Base-by-base conservation (phyloP, 2,888 invertebrate species). In the Hipparchia semele region DNA sequence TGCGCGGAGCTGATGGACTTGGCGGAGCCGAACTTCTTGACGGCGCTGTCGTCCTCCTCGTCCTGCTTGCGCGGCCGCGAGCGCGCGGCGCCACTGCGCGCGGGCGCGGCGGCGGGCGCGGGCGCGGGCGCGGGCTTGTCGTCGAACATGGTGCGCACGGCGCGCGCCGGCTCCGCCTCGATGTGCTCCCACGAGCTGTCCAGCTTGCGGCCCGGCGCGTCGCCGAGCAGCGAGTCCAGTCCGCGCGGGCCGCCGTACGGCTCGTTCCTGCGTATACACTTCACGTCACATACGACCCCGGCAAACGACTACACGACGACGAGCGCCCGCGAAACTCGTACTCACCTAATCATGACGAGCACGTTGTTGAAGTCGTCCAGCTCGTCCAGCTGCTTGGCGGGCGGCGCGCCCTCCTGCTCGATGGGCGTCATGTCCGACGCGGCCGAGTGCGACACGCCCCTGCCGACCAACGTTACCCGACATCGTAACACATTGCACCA, bases 1-100 rank as follows among this genome's bases (percentile, higher is more conserved):
- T 99, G 99, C 85, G 99, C 98, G 0, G 99, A 99, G 73, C 99
- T 99, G 84, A 99, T 99, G 12, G 99, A 98, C 90, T 99, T 99
- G 3, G 99, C 99, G 81, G 97, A 96, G 68, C 98, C 99, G 88
- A 99, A 99, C 94, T 99, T 99, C 91, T 98, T 98, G 88, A 98
- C 98, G 39, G 98, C 98, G 75, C 97, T 96, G 80, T 97, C 97
- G 64, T 96, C 95, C 7, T 94, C 92, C 71, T 76, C 73, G 45
- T 76, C 85, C 10, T 76, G 60, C 70, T 39, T 83, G 83, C 0
- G 76, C 80, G 49, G 77, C 64, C 76, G 80, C 73, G 65, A 73
- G 71, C 72, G 79, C 74, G 68, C 65, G 53, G 69, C 68, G 75
- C 64, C 73, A 51, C 64, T 68, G 70, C 65, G 74, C 72, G 69